Evolutionary conservation across 2,113 vertebrate genomes (phyloP), one percentile per base, ranked within the genome.

Genomic region (Lycaon pictus): DNA sequence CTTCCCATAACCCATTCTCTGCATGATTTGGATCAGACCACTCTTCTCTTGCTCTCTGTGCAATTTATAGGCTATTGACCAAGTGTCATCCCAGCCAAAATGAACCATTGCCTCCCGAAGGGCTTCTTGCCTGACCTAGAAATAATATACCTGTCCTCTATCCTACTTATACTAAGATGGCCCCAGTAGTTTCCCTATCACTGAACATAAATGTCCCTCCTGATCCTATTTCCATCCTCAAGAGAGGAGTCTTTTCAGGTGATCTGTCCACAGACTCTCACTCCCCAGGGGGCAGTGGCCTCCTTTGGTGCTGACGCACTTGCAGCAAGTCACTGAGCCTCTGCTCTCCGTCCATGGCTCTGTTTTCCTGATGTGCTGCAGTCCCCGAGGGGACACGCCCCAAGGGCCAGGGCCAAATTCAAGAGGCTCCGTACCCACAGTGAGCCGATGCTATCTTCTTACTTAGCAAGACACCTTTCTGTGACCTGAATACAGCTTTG

Each of bases 31-130:
- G 27, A 19, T 93, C 65, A 63, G 27, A 19, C 92, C 65, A 63
- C 43, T 43, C n/a, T 82, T 32, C 17, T 25, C 81, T 92, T 90
- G 43, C 58, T 62, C 12, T 72, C 32, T 32, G 82, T 84, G 48
- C 11, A 96, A 95, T 85, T 80, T 62, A 17, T 6, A n/a, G 48
- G 83, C 58, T 37, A 93, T n/a, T 93, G 93, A 60, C n/a, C 35
- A 83, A 87, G 48, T 29, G 13, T 91, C 60, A 69, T 88, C 48
- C 51, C 76, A 53, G 76, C 19, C 74, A 80, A 55, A 95, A 93
- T 72, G 67, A 93, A 86, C 35, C 76, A 48, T 7, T 85, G 20
- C 53, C 58, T 43, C 15, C 11, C 88, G 71, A 62, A 77, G 11
- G 25, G 32, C 56, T 84, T 83, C 60, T 95, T 81, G 32, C 58